Percentiles rank a stretch among this genome's conserved stretches.
Evolutionary conservation across 1,140 invertebrate species (phyloP).

Genomic region (Drosophila lowei): DNA sequence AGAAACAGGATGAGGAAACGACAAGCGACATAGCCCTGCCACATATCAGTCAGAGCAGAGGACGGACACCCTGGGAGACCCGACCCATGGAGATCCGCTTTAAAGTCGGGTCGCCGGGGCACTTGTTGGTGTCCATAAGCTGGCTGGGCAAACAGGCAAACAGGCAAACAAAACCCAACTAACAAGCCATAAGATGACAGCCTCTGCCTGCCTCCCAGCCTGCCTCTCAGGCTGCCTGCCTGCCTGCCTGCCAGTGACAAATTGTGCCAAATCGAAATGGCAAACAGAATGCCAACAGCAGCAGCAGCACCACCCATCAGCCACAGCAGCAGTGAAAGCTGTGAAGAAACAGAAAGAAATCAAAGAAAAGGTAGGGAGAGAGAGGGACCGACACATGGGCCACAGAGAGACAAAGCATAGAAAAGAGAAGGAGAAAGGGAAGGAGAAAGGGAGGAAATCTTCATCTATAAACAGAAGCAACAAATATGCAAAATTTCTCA

Average conservation of each 20-base stretch:
- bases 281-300: conserved; percentile 63
- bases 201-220: neutral
- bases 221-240: conserved; percentile 39
- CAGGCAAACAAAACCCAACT: conserved; percentile 77
- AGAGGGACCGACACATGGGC: neutral
- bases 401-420: conserved; percentile 2
- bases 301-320: neutral
- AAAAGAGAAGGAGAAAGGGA: neutral
- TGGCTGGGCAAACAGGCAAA: conserved; percentile 77
- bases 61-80: conserved; percentile 28
- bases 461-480: conserved; percentile 23
- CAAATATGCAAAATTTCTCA: conserved; percentile 73
- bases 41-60: conserved; percentile 65
- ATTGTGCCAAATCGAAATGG: conserved; percentile 80
- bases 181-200: conserved; percentile 80
- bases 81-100: conserved; percentile 13
- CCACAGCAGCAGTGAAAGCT: neutral
- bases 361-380: neutral
- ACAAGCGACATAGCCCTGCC: conserved; percentile 47
- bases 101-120: conserved; percentile 49
- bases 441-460: conserved; percentile 1
- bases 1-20: conserved; percentile 31
- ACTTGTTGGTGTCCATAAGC: conserved; percentile 80
- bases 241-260: conserved; percentile 66
- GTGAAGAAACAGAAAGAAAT: neutral